Conservation (phyloP, 2,113 vertebrate species). For the Hiodon alosoides region DNA sequence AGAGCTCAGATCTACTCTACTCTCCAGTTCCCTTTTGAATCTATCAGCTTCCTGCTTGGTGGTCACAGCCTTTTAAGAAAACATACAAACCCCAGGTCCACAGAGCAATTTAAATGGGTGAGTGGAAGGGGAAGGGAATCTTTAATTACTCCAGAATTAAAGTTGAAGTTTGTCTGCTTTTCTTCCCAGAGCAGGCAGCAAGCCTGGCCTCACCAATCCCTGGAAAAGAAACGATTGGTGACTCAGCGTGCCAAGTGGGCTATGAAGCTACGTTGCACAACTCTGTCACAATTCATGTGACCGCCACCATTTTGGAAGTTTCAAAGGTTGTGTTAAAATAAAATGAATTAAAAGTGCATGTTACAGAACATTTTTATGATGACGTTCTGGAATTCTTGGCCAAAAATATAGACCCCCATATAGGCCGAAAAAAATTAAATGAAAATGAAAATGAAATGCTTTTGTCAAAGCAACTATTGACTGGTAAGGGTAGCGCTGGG, state of each 20-base stretch:
- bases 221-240: neutral
- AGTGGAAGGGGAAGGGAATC: neutral
- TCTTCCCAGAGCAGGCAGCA: no score
- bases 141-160: neutral
- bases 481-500: neutral
- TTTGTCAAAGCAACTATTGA: neutral
- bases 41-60: neutral
- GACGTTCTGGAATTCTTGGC: neutral
- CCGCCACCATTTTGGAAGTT: neutral
- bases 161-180: neutral
- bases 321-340: neutral
- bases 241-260: neutral
- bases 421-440: neutral
- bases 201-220: no score
- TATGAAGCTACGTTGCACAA: neutral
- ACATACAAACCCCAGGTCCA: no score
- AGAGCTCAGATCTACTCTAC: no score
- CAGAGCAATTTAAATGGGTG: neutral
- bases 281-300: neutral
- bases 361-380: neutral
- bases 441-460: no score
- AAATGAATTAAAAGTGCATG: neutral
- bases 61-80: neutral
- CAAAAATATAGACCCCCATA: neutral
- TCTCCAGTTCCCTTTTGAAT: neutral